A percentile compares a stretch with the other conserved stretches of the same genome.
Conservation (phyloP, 2,888 invertebrate species). For the Anodontia alba region DNA sequence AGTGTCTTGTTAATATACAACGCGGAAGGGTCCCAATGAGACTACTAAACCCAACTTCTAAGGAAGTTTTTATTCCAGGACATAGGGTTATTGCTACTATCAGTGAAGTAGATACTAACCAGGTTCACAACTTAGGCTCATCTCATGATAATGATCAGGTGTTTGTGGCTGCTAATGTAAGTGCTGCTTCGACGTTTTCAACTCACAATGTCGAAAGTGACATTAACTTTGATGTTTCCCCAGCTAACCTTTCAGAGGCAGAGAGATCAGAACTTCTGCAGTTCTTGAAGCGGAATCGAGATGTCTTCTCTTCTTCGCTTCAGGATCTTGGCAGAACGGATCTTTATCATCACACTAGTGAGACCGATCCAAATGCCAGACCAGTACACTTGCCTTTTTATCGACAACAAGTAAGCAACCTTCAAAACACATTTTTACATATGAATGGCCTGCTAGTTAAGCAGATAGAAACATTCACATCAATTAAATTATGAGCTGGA, state of each 20-base stretch:
- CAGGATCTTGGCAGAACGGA: neutral
- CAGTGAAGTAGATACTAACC: neutral
- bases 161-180: neutral
- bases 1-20: neutral
- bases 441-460: neutral
- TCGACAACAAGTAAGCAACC: neutral
- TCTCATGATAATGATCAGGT: neutral
- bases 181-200: neutral
- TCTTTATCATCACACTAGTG: neutral
- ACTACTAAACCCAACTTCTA: neutral
- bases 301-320: neutral
- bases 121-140: neutral
- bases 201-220: neutral
- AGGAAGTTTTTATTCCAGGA: neutral
- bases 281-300: neutral
- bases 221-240: neutral
- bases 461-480: neutral
- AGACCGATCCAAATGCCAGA: neutral
- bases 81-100: neutral
- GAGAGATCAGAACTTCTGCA: neutral
- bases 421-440: neutral
- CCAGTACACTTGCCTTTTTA: neutral
- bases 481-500: neutral
- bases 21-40: neutral
- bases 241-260: neutral